These are phyloP conservation scores for Drosophila sproati DNA, from an alignment of 1,140 invertebrate species.

Conservation along the genomic window DNA sequence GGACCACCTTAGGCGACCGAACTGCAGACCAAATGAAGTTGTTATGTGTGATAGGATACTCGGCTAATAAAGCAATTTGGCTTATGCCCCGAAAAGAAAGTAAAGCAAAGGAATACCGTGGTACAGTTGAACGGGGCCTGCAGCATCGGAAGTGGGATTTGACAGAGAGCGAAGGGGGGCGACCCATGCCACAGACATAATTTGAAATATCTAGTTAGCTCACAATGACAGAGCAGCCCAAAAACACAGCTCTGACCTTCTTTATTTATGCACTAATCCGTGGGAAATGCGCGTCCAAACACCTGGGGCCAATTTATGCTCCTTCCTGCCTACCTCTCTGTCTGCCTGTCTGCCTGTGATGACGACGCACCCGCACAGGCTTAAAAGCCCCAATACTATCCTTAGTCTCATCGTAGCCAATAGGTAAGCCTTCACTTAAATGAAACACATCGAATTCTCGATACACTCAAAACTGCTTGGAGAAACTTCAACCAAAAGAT, in stretches of 20 bases:
- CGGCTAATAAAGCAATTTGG: conserved; percentile 71
- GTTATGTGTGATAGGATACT: conserved; percentile 19
- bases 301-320: conserved; percentile 79
- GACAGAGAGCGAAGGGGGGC: conserved; percentile 12
- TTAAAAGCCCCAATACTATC: conserved; percentile 5
- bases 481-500: too few relatives aligned
- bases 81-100: conserved; percentile 28
- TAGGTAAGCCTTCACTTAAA: neutral
- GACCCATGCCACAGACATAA: conserved; percentile 46
- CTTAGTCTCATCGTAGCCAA: conserved; percentile 14
- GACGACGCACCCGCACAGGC: conserved; percentile 53
- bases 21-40: conserved; percentile 39
- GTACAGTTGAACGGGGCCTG: conserved; percentile 2
- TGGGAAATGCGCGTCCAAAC: conserved; percentile 71
- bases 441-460: neutral
- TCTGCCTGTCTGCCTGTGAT: conserved; percentile 1
- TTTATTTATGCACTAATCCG: conserved; percentile 82
- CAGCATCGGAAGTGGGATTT: conserved; percentile 18
- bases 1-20: conserved; percentile 53
- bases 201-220: conserved; percentile 77
- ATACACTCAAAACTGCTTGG: conserved; percentile 30
- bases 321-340: conserved; percentile 10
- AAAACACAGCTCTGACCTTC: conserved; percentile 65
- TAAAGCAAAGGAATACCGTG: neutral
- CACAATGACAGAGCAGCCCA: conserved; percentile 25